Evolutionary conservation across 2,113 vertebrate species (phyloP), one percentile per base, ranked within the genome.

Genomic region (Pygathrix nemaeus): DNA sequence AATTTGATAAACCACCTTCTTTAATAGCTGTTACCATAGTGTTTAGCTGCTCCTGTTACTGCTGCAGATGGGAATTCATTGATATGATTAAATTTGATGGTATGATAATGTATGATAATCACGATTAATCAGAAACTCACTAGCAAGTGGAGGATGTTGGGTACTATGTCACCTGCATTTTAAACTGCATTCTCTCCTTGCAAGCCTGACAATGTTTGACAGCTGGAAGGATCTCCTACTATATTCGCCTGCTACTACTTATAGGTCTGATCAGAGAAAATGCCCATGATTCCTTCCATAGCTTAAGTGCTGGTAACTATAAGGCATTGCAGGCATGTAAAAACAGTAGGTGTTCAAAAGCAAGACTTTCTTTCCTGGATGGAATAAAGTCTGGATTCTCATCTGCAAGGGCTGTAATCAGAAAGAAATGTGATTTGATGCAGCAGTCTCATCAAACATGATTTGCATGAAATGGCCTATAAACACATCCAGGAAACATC

Each of bases 61-160:
- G 98, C 98, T 99, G 98, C 98, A 99, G 99, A 99, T 99, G 99
- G 99, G 97, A 98, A 98, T 98, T 98, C 98, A 98, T 79, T 99
- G 99, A 99, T 99, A 99, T 99, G 99, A 99, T 99, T 99, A 99
- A 99, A 99, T 99, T 98, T 99, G 99, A 99, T 99, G 99, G 99
- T 99, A 99, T 99, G 99, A 99, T 99, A 99, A 99, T 99, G 98
- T 99, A 99, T 99, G 99, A 99, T 99, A 99, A 99, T 99, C 99
- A 99, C 97, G 98, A 99, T 99, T 99, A 99, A 99, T 99, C 99
- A 99, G 99, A 99, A 99, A 99, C 99, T 99, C 98, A 98, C 97
- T 98, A 98, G 99, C 99, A 99, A 99, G 99, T 98, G 99, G 98
- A 99, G 98, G 98, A 99, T 99, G 99, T 98, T 98, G 98, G 98